Conservation (phyloP, 2,888 invertebrate genomes). For the Diadegma fenestrale region DNA sequence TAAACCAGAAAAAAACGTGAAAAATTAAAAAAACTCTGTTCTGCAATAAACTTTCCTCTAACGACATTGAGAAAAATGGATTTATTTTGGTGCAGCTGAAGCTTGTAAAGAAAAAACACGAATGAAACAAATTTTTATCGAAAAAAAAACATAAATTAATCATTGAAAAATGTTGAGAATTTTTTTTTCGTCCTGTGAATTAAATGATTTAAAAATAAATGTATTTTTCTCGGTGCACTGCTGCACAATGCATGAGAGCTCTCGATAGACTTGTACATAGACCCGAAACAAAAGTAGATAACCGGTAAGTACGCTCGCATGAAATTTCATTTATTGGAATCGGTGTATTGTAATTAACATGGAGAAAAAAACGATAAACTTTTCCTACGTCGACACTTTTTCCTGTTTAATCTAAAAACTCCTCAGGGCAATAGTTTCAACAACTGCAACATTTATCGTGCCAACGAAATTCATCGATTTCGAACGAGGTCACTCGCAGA, state of each 20-base stretch:
- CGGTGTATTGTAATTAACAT: constrained; percentile 58
- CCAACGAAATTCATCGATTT: neutral
- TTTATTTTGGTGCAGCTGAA: constrained; percentile 7
- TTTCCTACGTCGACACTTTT: constrained; percentile 27
- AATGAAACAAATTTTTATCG: neutral
- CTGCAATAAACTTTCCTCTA: constrained; percentile 64
- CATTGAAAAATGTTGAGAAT: neutral
- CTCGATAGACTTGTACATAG: constrained; percentile 68
- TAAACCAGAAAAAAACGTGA: constrained; percentile 20
- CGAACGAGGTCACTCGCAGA: no score
- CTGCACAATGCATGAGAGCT: constrained; percentile 72
- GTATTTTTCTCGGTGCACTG: constrained; percentile 55
- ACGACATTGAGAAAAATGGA: constrained; percentile 51
- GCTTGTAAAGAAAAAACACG: neutral
- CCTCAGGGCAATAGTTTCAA: constrained; percentile 16
- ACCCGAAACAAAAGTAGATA: constrained; percentile 65
- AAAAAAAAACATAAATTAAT: neutral
- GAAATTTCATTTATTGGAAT: constrained; percentile 57
- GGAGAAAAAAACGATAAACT: constrained; percentile 20
- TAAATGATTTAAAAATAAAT: constrained; percentile 17
- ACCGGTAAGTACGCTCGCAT: constrained; percentile 70
- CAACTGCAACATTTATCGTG: neutral
- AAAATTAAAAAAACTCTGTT: constrained; percentile 55
- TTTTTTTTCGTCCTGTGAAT: neutral
- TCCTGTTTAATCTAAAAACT: constrained; percentile 4